Conservation (phyloP, 2,113 vertebrate species). For the Notarius lentiginosus region DNA sequence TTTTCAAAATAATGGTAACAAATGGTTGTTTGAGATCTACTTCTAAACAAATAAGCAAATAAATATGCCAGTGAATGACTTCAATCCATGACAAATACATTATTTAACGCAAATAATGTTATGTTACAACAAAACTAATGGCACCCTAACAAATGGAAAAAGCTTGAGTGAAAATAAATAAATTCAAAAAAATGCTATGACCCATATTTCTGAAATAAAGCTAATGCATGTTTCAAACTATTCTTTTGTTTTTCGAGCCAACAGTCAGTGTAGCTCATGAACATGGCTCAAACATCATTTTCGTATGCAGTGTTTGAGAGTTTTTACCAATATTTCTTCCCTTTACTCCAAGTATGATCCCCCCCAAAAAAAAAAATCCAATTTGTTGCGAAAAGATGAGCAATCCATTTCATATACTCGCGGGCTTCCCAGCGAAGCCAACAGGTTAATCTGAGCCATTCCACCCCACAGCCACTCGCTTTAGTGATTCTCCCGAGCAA, state of each 20-base stretch:
- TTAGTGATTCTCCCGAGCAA: slow-evolving; percentile 3
- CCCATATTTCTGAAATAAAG: background rate
- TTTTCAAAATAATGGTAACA: too few relatives aligned
- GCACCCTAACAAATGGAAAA: background rate
- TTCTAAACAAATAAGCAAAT: background rate
- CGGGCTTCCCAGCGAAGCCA: slow-evolving; percentile 15
- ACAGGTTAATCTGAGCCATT: slow-evolving; percentile 32
- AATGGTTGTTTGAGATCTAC: too few relatives aligned
- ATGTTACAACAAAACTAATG: background rate
- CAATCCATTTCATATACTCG: slow-evolving; percentile 34
- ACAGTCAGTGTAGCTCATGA: background rate
- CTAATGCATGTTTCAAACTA: background rate
- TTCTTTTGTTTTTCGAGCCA: background rate
- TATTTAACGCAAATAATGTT: background rate
- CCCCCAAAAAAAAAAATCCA: slow-evolving; percentile 25
- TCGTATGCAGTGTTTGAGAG: background rate
- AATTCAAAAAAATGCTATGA: background rate
- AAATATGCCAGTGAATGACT: background rate
- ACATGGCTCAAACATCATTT: background rate
- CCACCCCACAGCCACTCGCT: background rate
- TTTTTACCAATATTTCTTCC: background rate
- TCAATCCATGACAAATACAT: background rate
- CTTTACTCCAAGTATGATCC: slow-evolving; percentile 25
- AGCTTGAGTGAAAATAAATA: background rate
- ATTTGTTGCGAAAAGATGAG: slow-evolving; percentile 27